A percentile compares a stretch with the other conserved stretches of the same genome.
These are phyloP conservation scores for Gortyna flavago DNA, from an alignment of 2,888 invertebrate genomes.

Conservation along the genomic window DNA sequence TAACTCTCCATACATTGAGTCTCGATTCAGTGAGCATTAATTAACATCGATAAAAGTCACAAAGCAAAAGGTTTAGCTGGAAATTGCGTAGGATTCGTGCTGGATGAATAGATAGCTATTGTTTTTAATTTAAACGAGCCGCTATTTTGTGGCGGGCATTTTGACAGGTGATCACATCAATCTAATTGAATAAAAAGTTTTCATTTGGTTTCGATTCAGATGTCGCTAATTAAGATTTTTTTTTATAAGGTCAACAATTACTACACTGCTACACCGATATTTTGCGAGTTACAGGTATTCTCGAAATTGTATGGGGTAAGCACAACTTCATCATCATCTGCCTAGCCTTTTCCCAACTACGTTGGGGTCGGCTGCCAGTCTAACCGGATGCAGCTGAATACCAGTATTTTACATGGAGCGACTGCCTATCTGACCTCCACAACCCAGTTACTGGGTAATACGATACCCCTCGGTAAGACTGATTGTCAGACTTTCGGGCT, in stretches of 20 bases:
- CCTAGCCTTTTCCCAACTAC: too few relatives aligned
- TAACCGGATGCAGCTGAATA: too few relatives aligned
- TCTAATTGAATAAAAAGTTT: neutral
- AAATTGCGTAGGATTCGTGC: constrained; percentile 45
- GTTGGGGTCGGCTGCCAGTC: too few relatives aligned
- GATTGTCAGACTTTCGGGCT: too few relatives aligned
- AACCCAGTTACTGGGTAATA: too few relatives aligned
- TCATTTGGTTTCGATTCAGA: constrained; percentile 10
- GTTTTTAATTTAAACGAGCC: constrained; percentile 45
- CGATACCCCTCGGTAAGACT: too few relatives aligned
- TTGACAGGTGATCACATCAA: constrained; percentile 45
- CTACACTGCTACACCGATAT: neutral
- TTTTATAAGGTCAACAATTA: neutral
- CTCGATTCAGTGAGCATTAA: constrained; percentile 41
- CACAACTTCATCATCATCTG: too few relatives aligned
- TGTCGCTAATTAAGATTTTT: neutral
- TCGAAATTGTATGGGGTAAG: too few relatives aligned
- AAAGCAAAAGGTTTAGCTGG: constrained; percentile 40
- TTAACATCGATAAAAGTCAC: constrained; percentile 49
- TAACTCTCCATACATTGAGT: constrained; percentile 28
- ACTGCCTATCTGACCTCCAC: too few relatives aligned
- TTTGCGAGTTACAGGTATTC: too few relatives aligned
- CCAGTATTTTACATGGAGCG: too few relatives aligned
- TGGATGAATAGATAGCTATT: constrained; percentile 47
- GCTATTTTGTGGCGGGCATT: constrained; percentile 39